Conservation (phyloP, 1,140 invertebrate species). For the Centruroides sculpturatus region DNA sequence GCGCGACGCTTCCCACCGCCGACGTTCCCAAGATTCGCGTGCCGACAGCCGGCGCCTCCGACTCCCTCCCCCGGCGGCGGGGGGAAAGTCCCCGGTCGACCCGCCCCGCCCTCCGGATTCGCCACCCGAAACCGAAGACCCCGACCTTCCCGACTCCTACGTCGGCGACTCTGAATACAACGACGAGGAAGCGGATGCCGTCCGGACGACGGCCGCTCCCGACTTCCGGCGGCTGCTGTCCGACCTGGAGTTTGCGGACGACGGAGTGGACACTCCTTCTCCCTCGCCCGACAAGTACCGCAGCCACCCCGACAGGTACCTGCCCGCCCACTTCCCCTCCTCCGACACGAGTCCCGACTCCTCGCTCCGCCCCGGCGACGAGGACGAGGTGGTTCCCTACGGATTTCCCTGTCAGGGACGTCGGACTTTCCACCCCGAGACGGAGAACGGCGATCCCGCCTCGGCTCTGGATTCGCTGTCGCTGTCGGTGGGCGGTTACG, state of each 20-base stretch:
- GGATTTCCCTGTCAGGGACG: constrained; percentile 9
- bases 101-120: background rate
- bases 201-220: background rate
- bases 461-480: background rate
- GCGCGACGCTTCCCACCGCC: background rate
- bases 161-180: background rate
- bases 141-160: background rate
- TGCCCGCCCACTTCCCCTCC: constrained; percentile 36
- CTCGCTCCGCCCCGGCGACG: background rate
- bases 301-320: constrained; percentile 67
- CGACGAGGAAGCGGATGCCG: background rate
- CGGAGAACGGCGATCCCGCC: constrained; percentile 10
- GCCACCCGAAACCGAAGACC: background rate
- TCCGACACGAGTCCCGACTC: constrained; percentile 7
- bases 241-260: background rate
- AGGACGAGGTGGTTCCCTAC: constrained; percentile 6
- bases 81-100: background rate
- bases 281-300: constrained; percentile 49
- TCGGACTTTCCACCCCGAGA: constrained; percentile 2
- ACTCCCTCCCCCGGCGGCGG: background rate
- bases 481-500: constrained; percentile 5
- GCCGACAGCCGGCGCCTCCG: constrained; percentile 10
- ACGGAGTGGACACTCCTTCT: background rate
- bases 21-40: constrained; percentile 1
- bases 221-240: background rate